phyloP scores from a whole-genome alignment of 2,888 invertebrate genomes.

The Anticlea derivata region DNA sequence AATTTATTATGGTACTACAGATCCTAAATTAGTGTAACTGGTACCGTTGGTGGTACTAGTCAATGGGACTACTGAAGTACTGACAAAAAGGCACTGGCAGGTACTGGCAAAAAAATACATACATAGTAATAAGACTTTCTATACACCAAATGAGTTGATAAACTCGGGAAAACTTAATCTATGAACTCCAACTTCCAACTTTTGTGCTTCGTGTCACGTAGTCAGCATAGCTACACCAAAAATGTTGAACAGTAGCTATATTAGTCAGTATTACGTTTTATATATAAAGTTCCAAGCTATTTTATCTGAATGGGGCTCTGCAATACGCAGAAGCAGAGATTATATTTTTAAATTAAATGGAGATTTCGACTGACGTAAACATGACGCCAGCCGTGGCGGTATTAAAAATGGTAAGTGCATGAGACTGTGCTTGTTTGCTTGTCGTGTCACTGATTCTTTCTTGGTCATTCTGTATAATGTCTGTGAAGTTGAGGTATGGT shows the following conservation, averaged over 20 bases:
- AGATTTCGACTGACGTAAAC: slow-evolving; percentile 15
- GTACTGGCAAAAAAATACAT: too few relatives aligned
- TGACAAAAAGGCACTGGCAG: too few relatives aligned
- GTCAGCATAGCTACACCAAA: not conserved
- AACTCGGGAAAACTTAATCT: slow-evolving; percentile 1
- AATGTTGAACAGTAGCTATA: not conserved
- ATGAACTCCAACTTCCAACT: not conserved
- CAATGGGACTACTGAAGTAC: too few relatives aligned
- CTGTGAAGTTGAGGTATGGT: too few relatives aligned
- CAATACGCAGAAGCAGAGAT: slow-evolving; percentile 14
- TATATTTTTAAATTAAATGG: slow-evolving; percentile 11
- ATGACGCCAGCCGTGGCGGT: slow-evolving; percentile 9
- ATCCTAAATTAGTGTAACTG: too few relatives aligned
- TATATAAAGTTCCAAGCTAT: not conserved
- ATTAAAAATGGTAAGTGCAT: slow-evolving; percentile 15
- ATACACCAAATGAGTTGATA: not conserved
- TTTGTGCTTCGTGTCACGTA: slow-evolving; percentile 24
- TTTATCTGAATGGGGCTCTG: slow-evolving; percentile 18
- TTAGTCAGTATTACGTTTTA: not conserved
- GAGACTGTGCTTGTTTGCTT: too few relatives aligned
- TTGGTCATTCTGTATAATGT: too few relatives aligned
- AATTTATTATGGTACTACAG: too few relatives aligned
- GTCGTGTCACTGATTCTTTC: too few relatives aligned
- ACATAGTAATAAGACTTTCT: not conserved
- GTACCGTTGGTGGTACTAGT: too few relatives aligned